Base-by-base conservation (phyloP, 2,113 vertebrate genomes). In the Pachyramphus minor region DNA sequence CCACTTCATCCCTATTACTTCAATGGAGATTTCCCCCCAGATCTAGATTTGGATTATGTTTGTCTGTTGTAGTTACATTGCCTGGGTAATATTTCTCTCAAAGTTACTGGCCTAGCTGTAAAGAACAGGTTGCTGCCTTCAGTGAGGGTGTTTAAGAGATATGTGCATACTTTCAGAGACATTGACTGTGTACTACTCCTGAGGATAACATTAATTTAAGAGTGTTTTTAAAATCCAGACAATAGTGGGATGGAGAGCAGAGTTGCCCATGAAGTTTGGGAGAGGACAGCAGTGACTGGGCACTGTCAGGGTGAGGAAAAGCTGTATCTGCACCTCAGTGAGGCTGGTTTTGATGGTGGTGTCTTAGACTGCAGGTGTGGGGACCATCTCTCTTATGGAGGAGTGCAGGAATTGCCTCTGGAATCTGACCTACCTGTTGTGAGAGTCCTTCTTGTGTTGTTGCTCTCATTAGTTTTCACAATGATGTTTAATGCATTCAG, bases 161-260 rank as follows among this genome's bases (percentile, higher is more conserved):
- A 3, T 1, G 11, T 5, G 5, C 8, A 2, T 59, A 0, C 35
- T 44, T 74, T 25, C 10, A 58, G 79, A 58, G 35, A 35, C 21
- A 9, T 9, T 76, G n/a, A 5, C n/a, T 60, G 4, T 69, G 19
- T 84, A 22, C 37, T 62, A 1, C 68, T 90, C n/a, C 25, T 45
- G 50, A 74, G 19, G 27, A 63, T 62, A 49, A 41, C 35, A 17
- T 8, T 78, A 1, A n/a, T 41, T 69, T 52, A 28, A 16, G 22
- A 52, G 21, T 39, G 11, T 59, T 85, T 89, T 78, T 27, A 14
- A 76, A 56, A 44, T 62, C 27, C 47, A 49, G 53, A 45, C 35
- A 18, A 14, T 8, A 30, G 12, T 41, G 39, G 67, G 23, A 49
- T 30, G 31, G 25, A 85, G 47, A 60, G 25, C 10, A 58, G 78